Evolutionary conservation across 2,888 invertebrate species (phyloP).

Genomic region (Pristionchus japonicus): DNA sequence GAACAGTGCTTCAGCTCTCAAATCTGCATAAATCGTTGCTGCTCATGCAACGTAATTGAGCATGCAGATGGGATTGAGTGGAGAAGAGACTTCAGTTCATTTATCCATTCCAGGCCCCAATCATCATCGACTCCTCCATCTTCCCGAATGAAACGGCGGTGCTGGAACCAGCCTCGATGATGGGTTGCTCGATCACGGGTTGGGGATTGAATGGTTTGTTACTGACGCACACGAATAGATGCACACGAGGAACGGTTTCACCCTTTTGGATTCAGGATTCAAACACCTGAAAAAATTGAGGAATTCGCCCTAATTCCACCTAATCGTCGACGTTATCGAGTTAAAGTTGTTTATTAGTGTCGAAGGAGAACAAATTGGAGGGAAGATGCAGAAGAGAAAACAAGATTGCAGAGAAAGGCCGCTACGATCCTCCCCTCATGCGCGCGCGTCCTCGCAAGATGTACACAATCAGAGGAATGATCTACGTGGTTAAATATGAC

Average conservation of each 20-base stretch:
- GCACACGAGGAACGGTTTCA: no score
- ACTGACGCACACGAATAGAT: no score
- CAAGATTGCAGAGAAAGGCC: conserved; percentile 3
- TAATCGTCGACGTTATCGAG: no score
- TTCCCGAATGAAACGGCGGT: conserved; percentile 33
- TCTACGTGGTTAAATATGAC: neutral
- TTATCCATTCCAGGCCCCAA: neutral
- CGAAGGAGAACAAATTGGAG: neutral
- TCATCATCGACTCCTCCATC: conserved; percentile 29
- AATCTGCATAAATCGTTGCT: no score
- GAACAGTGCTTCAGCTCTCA: no score
- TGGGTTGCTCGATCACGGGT: conserved; percentile 1
- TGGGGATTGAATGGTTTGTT: conserved; percentile 39
- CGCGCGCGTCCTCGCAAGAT: neutral
- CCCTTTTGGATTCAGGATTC: no score
- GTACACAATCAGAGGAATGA: conserved; percentile 31
- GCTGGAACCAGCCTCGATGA: neutral
- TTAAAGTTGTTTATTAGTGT: neutral
- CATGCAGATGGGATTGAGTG: no score
- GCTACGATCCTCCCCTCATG: neutral
- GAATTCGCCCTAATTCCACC: no score
- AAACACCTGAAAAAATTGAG: neutral
- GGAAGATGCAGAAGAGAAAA: no score
- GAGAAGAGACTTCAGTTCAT: no score
- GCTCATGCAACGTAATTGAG: no score